Conservation (phyloP, 1,140 invertebrate genomes). For the Dendroctonus valens region DNA sequence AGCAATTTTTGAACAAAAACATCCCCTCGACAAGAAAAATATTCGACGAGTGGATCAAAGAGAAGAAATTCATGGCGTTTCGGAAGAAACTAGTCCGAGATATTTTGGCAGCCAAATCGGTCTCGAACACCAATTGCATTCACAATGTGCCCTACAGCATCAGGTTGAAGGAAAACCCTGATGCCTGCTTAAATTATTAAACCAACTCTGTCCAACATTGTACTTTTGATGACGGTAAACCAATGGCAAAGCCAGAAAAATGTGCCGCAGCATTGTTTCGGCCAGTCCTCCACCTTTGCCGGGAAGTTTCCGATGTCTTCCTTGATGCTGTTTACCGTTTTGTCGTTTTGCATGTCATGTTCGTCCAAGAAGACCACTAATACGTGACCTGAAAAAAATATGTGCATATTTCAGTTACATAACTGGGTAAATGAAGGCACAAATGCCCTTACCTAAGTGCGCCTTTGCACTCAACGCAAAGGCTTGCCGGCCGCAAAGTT, state of each 20-base stretch:
- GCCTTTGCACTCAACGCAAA: no score
- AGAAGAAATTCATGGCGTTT: slow-evolving; percentile 57
- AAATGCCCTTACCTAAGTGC: no score
- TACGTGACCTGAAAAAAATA: no score
- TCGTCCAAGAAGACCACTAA: neutral
- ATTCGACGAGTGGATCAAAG: slow-evolving; percentile 55
- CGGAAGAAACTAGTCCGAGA: slow-evolving; percentile 54
- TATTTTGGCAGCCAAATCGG: slow-evolving; percentile 51
- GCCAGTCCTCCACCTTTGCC: neutral
- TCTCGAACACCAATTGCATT: slow-evolving; percentile 55
- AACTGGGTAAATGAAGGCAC: no score
- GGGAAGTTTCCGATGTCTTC: neutral
- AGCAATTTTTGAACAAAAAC: slow-evolving; percentile 59
- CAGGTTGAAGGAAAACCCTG: no score
- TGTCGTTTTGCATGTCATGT: neutral
- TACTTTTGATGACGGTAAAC: slow-evolving; percentile 11
- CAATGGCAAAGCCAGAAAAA: slow-evolving; percentile 20
- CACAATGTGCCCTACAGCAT: slow-evolving; percentile 65
- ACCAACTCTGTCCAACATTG: neutral
- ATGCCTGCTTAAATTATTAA: slow-evolving; percentile 2
- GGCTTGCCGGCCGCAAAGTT: no score
- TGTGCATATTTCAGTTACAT: no score
- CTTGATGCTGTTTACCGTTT: neutral
- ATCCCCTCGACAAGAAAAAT: slow-evolving; percentile 58
- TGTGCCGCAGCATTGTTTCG: neutral